Base-by-base conservation (phyloP, 2,113 vertebrate species). In the Ailurus styani region DNA sequence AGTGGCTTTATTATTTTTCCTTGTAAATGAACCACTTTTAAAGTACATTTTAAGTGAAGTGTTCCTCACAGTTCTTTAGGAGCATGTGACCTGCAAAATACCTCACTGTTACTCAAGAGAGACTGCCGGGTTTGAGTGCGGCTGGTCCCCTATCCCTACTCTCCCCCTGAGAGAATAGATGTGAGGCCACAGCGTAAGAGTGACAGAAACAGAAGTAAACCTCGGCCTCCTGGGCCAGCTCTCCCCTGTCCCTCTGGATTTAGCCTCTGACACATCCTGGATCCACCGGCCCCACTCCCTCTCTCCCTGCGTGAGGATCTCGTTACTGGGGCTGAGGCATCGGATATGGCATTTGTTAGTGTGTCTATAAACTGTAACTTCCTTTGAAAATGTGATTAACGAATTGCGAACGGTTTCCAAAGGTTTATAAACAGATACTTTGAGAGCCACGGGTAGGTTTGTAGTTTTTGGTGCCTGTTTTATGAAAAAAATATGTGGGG, bases 301-400 rank as follows among this genome's bases (percentile, higher is more conserved):
- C 54, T 84, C 79, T 93, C 54, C 57, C 66, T 45, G 47, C 1
- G 7, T 96, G 95, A 97, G 95, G 97, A 90, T 97, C 93, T 91
- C 23, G 23, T 97, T 96, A 88, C 91, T 14, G 27, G 79, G 88
- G 81, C 57, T 4, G 73, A 90, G 54, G 96, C 90, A 84, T 91
- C 23, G 83, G 87, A 66, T 95, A 97, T 95, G 96, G 97, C 96
- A 97, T 97, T 96, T 97, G 97, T 98, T 97, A 98, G 96, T 78
- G 54, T 97, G 95, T 97, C 98, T 97, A 37, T 98, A 98, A 98
- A 97, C 97, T 98, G 97, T 97, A 97, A 98, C 97, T 98, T 98
- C 98, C 98, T 98, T 98, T 97, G 97, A 98, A 98, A 98, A 98
- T 98, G 93, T 97, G 97, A 97, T 98, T 97, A 97, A 97, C 86